A percentile compares a stretch with the other conserved stretches of the same genome.
These are phyloP conservation scores for Dryas iulia DNA, from an alignment of 1,140 invertebrate genomes.

Conservation along the genomic window DNA sequence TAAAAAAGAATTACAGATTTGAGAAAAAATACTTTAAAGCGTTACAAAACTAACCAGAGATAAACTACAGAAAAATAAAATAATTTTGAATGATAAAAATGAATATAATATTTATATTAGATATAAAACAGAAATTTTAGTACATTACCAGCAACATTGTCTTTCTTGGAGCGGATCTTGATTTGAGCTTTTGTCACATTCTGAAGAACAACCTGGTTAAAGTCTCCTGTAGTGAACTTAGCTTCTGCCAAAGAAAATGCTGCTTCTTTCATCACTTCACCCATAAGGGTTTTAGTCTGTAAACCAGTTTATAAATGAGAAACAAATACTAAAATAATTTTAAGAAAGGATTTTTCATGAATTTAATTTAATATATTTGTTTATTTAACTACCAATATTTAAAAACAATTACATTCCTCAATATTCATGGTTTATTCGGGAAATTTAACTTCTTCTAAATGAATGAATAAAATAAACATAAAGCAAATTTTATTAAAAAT, in stretches of 20 bases:
- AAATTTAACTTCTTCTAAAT: no score
- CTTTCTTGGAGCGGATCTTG: slow-evolving; percentile 98
- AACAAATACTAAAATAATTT: not conserved
- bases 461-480: no score
- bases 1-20: no score
- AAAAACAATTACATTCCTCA: no score
- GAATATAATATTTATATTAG: no score
- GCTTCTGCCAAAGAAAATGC: slow-evolving; percentile 99
- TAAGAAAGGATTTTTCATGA: no score
- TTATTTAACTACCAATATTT: no score
- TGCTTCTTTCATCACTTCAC: slow-evolving; percentile 99
- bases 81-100: not conserved
- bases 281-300: slow-evolving; percentile 99
- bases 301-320: slow-evolving; percentile 42
- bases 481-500: no score
- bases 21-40: no score
- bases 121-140: not conserved
- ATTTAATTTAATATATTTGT: no score
- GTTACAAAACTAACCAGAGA: no score
- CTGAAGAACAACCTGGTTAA: slow-evolving; percentile 99
- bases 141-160: slow-evolving; percentile 96
- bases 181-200: slow-evolving; percentile 99
- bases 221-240: slow-evolving; percentile 98
- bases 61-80: not conserved
- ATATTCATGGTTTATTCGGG: no score